Conservation (phyloP, 1,140 invertebrate genomes). For the Orius insidiosus region DNA sequence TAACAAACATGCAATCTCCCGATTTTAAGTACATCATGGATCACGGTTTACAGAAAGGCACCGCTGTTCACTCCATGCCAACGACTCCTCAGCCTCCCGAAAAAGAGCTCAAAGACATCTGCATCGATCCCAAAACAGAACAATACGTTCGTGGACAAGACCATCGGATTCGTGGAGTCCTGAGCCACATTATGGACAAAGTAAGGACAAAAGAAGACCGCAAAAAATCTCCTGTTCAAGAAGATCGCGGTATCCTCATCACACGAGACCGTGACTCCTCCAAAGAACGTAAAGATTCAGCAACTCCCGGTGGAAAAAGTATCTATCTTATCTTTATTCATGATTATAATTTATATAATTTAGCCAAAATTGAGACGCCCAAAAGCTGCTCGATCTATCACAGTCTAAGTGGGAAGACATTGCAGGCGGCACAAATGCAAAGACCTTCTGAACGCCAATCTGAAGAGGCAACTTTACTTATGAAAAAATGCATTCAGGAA, state of each 20-base stretch:
- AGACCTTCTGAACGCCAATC: not conserved
- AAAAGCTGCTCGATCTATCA: constrained; percentile 19
- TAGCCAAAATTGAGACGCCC: not conserved
- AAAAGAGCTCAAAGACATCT: constrained; percentile 7
- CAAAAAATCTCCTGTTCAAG: constrained; percentile 28
- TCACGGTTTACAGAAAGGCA: constrained; percentile 15
- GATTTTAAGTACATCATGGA: constrained; percentile 14
- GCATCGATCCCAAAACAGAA: constrained; percentile 3
- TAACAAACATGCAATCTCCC: constrained; percentile 26
- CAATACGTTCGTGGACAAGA: constrained; percentile 12
- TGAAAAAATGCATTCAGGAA: constrained; percentile 22
- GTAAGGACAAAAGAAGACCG: constrained; percentile 32
- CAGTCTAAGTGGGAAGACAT: constrained; percentile 18
- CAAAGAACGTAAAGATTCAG: constrained; percentile 16
- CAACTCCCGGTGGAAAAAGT: not conserved
- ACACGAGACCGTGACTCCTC: constrained; percentile 15
- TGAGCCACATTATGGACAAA: constrained; percentile 37
- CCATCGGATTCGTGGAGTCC: constrained; percentile 26
- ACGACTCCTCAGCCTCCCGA: constrained; percentile 6
- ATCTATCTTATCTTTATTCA: not conserved
- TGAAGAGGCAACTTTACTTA: constrained; percentile 9
- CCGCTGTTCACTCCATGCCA: constrained; percentile 1
- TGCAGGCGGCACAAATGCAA: not conserved
- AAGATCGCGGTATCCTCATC: constrained; percentile 14
- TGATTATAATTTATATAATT: not conserved